A percentile compares a stretch with the other conserved stretches of the same genome.
phyloP scores from a whole-genome alignment of 2,797 vertebrate genomes.

The Hydrocynus forskahlii region DNA sequence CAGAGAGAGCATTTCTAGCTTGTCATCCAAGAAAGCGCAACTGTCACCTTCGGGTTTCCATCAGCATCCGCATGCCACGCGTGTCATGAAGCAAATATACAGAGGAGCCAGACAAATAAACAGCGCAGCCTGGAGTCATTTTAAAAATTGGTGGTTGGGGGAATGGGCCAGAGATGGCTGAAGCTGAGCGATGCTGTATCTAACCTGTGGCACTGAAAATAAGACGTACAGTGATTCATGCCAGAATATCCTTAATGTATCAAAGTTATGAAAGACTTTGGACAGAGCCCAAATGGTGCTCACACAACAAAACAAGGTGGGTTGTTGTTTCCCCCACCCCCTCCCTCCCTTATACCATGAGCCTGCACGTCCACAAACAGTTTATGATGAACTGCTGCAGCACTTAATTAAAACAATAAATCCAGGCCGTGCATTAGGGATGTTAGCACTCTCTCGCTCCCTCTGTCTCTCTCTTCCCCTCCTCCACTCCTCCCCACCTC shows the following conservation, averaged over 20 bases:
- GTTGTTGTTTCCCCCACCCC: constrained; percentile 44
- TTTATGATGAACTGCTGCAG: constrained; percentile 89
- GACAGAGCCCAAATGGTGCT: constrained; percentile 81
- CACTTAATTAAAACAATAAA: constrained; percentile 96
- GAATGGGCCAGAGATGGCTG: constrained; percentile 18
- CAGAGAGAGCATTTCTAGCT: constrained; percentile 38
- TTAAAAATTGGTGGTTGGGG: constrained; percentile 44
- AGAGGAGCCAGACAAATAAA: constrained; percentile 56
- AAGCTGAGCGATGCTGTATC: constrained; percentile 29
- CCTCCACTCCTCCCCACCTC: constrained; percentile 73
- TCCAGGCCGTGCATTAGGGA: constrained; percentile 86
- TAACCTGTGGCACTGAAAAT: constrained; percentile 53
- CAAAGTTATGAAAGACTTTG: constrained; percentile 87
- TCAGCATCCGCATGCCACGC: constrained; percentile 40
- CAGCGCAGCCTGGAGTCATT: constrained; percentile 56
- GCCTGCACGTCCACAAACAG: constrained; percentile 87
- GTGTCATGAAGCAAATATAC: constrained; percentile 48
- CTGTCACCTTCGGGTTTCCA: constrained; percentile 47
- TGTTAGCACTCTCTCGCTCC: constrained; percentile 67
- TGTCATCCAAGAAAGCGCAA: constrained; percentile 44
- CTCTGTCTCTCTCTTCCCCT: constrained; percentile 46
- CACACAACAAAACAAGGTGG: constrained; percentile 82
- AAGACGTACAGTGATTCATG: constrained; percentile 55
- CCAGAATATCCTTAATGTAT: constrained; percentile 56
- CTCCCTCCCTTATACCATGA: constrained; percentile 45